Base-by-base conservation (phyloP, 2,888 invertebrate genomes). In the Polyommatus icarus region DNA sequence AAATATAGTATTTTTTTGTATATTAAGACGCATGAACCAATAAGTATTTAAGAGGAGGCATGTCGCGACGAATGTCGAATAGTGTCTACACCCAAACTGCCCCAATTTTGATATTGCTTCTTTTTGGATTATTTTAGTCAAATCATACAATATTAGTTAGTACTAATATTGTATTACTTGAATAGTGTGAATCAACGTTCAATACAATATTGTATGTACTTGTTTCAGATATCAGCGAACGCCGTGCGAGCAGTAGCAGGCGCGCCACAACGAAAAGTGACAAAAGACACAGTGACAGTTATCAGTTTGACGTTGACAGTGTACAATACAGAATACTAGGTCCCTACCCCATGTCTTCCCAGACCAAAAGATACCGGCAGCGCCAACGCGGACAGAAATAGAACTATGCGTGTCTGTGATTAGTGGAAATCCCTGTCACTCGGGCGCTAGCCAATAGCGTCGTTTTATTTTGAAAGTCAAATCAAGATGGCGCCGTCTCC, bases 231-330 rank as follows among this genome's bases (percentile, higher is more conserved):
- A 93, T 92, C 93, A 93, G 84, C 87, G 92, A 84, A 89, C 89
- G 92, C 90, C 93, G 90, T 92, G 93, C 87, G 89, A 92, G 84
- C 90, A 91, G 79, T 90, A 90, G 89, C 89, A 83, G 91, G 91
- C 91, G 90, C 82, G 80, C 83, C 86, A 91, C 92, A 92, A 92
- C 92, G 93, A 93, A 92, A 87, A 92, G 92, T 93, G 92, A 91
- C 87, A 88, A 85, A 73, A 85, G 91, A 92, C 92, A 90, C 89
- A 91, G 78, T 83, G 83, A 82, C 82, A 85, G 83, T 83, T 87
- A 89, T 90, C 90, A 90, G 84, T 87, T 86, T 87, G 88, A 88
- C 86, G 82, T 83, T 89, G 84, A 87, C 87, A 84, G 76, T 79
- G 84, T 82, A 84, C 84, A 84, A 73, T 61, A 46, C 50, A 46